These are phyloP conservation scores for Anser brachyrhynchus DNA, from an alignment of 2,113 vertebrate genomes.

Conservation along the genomic window DNA sequence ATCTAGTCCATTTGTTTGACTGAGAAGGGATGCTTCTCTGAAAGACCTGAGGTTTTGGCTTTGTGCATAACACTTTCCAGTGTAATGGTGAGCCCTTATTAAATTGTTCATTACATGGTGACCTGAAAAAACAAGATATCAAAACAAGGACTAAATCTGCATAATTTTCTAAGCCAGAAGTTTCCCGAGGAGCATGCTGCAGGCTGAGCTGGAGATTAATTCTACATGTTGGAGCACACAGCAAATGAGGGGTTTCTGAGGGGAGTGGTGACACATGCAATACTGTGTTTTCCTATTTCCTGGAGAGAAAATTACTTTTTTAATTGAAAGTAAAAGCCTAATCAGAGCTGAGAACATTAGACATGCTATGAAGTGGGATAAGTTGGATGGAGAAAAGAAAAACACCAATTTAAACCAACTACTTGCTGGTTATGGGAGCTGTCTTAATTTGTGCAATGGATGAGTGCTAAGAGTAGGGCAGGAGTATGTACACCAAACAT, in stretches of 20 bases:
- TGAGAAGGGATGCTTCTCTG: not conserved
- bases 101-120: not conserved
- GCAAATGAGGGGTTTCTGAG: not conserved
- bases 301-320: slow-evolving; percentile 9
- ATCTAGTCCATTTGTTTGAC: too few relatives aligned
- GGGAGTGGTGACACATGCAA: not conserved
- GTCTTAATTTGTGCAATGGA: not conserved
- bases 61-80: not conserved
- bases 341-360: not conserved
- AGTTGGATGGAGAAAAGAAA: not conserved
- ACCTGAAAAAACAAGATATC: not conserved
- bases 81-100: not conserved
- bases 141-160: not conserved
- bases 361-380: not conserved
- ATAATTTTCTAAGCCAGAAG: not conserved
- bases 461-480: not conserved
- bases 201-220: not conserved
- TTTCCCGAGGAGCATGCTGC: not conserved
- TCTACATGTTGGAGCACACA: not conserved
- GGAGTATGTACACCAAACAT: not conserved
- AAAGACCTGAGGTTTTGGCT: not conserved
- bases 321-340: not conserved
- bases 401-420: slow-evolving; percentile 1
- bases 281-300: not conserved
- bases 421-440: not conserved